Base-by-base conservation (phyloP, 1,140 invertebrate genomes). In the Danaus plexippus region DNA sequence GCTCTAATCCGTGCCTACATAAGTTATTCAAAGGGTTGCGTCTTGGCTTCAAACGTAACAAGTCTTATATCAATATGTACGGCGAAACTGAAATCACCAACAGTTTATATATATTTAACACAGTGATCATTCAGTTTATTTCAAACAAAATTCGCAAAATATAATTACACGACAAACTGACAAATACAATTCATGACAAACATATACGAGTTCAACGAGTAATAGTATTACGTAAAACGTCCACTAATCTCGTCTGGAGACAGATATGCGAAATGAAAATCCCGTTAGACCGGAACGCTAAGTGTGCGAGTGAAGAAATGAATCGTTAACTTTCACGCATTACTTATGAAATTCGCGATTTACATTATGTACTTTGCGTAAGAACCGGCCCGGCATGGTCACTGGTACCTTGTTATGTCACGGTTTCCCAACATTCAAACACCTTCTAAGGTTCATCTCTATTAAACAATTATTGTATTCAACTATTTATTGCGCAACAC, bases 291-390 rank as follows among this genome's bases (percentile, higher is more conserved):
- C 43, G 42, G 64, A 44, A 18, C 47, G 10, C 11, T 44, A 41
- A 12, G 11, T 58, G 54, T 60, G 56, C 64, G 66, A 64, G 67
- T 67, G 66, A 62, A 64, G 68, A 73, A 80, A 76, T 73, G 70
- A 79, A 76, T 79, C 64, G 73, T 61, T 69, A 61, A 80, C 77
- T 83, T 83, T 83, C 77, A 79, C 80, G 64, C 66, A 71, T 80
- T 77, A 78, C 74, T 79, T 78, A 74, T 79, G 77, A 81, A 80
- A 76, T 78, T 77, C 65, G 64, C 70, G 68, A 79, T 75, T 80
- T 78, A 75, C 75, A 71, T 77, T 75, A 75, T 53, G 47, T 57
- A 56, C 58, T 75, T 82, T 78, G 73, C 75, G 75, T 71, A 81
- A 80, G 67, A 56, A 47, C 43, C 53, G 46, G 59, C 56, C 22